Base-by-base conservation (phyloP, 2,888 invertebrate species). In the Andrena flavipes region DNA sequence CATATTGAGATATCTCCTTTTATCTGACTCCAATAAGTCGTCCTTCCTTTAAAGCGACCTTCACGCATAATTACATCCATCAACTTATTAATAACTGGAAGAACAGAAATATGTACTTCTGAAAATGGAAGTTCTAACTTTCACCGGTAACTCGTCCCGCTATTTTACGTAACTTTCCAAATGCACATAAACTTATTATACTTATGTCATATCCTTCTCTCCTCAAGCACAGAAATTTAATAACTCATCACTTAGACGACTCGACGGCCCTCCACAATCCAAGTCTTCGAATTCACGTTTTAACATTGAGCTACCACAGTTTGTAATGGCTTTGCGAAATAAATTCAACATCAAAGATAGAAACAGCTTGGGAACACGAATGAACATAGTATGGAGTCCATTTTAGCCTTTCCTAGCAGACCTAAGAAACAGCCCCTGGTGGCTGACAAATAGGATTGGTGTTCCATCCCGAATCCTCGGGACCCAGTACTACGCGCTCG, bases 401-500 rank as follows among this genome's bases (percentile, higher is more conserved):
- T 30, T 48, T 1, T 59, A 48, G 35, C 13, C 49, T 30, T 35
- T 42, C 16, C 49, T 60, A 23, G 54, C 33, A 23, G 35, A 59
- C 42, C 23, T 48, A 20, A 13, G 49, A 63, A 30, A 65, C 26
- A 60, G 42, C 7, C 42, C 56, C 20, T 2, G 13, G n/a, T 20
- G 49, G n/a, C 68, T 26, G 59, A 29, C 1, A 0, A 49, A 59
- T 63, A 33, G n/a, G 49, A 62, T 35, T 51, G 26, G 30, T 67
- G 49, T 35, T 35, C 16, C 26, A 56, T 30, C 13, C 49, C 13
- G 30, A 62, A 72, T 49, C 20, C 48, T 23, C 60, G 16, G 56
- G 33, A 72, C 26, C 33, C 33, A 54, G 59, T 76, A 88, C 89
- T 91, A 92, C 76, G 90, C 88, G 78, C 83, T 87, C 8, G 80